Conservation (phyloP, 1,140 invertebrate genomes). For the Heliconius congener region DNA sequence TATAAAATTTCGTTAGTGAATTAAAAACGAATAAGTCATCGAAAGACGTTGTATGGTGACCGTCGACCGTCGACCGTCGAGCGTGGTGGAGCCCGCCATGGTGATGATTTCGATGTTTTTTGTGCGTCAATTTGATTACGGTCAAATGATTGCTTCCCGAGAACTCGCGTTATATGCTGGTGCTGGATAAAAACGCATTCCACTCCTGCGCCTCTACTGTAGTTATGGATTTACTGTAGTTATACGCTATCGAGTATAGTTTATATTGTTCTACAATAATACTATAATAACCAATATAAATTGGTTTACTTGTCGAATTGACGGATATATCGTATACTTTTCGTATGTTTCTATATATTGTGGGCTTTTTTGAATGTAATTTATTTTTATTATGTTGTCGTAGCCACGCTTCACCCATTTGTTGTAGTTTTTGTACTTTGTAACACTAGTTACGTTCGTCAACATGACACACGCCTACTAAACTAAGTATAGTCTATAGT, state of each 20-base stretch:
- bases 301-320: too few relatives aligned
- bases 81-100: slow-evolving; percentile 12
- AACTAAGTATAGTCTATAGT: not conserved
- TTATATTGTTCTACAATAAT: not conserved
- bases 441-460: not conserved
- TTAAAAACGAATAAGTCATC: slow-evolving; percentile 15
- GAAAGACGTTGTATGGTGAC: slow-evolving; percentile 25
- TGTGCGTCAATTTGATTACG: slow-evolving; percentile 64
- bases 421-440: not conserved
- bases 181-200: slow-evolving; percentile 46
- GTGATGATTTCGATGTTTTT: slow-evolving; percentile 66
- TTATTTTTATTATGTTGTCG: not conserved
- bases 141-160: slow-evolving; percentile 56
- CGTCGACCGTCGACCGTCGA: slow-evolving; percentile 7
- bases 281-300: not conserved
- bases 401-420: not conserved
- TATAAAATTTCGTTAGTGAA: not conserved
- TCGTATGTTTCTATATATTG: too few relatives aligned
- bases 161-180: slow-evolving; percentile 45
- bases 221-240: not conserved
- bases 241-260: slow-evolving; percentile 3
- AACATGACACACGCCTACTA: too few relatives aligned
- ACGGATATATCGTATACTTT: not conserved
- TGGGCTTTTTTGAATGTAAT: not conserved
- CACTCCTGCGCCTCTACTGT: slow-evolving; percentile 19